A percentile compares a stretch with the other conserved stretches of the same genome.
Conservation (phyloP, 37 sponge, comb jelly and placozoan species). For the Sycon ciliatum region DNA sequence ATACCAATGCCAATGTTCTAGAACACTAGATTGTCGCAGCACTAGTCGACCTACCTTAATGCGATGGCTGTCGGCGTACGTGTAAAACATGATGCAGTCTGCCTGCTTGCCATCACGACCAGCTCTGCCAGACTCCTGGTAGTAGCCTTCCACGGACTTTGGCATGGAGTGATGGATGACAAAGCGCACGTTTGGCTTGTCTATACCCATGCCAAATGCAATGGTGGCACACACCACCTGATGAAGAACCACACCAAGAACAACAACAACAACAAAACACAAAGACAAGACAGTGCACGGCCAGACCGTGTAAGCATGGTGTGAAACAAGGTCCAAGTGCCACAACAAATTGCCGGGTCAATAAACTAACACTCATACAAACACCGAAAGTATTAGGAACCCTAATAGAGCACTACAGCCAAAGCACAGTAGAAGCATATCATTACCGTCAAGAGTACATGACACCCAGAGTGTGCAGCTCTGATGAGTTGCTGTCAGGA, state of each 20-base stretch:
- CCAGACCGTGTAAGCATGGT: neutral
- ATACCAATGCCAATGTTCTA: neutral
- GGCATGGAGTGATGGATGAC: slow-evolving; percentile 94
- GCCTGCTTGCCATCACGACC: slow-evolving; percentile 87
- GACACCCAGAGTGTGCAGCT: no score
- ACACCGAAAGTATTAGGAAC: no score
- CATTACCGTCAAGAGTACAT: no score
- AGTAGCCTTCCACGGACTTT: slow-evolving; percentile 95
- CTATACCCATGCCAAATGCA: slow-evolving; percentile 99
- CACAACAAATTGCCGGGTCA: neutral
- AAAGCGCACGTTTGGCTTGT: slow-evolving; percentile 95
- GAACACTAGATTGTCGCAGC: neutral
- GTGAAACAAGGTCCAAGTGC: neutral
- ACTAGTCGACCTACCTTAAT: slow-evolving; percentile 14
- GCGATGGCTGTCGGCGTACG: slow-evolving; percentile 63
- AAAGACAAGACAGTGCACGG: neutral
- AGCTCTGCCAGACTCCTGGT: slow-evolving; percentile 95
- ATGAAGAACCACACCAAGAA: neutral
- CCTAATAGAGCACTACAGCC: no score
- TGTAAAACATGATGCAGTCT: slow-evolving; percentile 79
- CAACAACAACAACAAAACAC: neutral
- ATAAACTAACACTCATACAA: no score
- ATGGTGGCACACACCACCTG: slow-evolving; percentile 96
- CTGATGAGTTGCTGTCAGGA: no score
- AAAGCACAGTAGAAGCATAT: no score